These are phyloP conservation scores for Agrochola macilenta DNA, from an alignment of 2,888 invertebrate genomes.

Conservation along the genomic window DNA sequence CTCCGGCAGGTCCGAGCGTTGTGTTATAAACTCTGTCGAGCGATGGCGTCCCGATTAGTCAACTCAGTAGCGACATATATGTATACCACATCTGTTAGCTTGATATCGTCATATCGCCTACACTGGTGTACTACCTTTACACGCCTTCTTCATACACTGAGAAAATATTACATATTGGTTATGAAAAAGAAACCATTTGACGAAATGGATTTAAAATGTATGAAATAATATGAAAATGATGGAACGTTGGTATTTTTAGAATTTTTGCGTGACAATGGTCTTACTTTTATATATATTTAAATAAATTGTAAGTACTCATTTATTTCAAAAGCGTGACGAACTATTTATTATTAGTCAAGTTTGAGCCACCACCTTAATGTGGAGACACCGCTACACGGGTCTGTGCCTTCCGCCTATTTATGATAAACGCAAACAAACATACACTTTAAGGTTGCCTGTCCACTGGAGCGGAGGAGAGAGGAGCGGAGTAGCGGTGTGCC, in stretches of 20 bases:
- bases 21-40: too few species aligned
- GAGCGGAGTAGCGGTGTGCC: too few species aligned
- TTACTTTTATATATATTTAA: too few species aligned
- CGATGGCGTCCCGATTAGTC: too few species aligned
- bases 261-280: not conserved
- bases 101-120: conserved; percentile 10
- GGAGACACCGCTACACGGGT: not conserved
- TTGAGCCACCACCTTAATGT: not conserved
- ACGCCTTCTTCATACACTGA: conserved; percentile 10
- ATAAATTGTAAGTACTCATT: not conserved
- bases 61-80: too few species aligned
- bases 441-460: too few species aligned
- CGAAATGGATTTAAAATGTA: conserved; percentile 29
- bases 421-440: too few species aligned
- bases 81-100: too few species aligned
- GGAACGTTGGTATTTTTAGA: not conserved
- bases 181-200: conserved; percentile 45
- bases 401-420: not conserved
- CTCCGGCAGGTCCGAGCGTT: too few species aligned
- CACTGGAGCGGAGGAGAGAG: too few species aligned
- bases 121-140: not conserved
- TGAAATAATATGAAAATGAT: conserved; percentile 15
- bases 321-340: not conserved
- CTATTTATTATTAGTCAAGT: not conserved
- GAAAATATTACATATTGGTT: conserved; percentile 51